Base-by-base conservation (phyloP, 1,140 invertebrate genomes). In the Aphaenogaster floridana region DNA sequence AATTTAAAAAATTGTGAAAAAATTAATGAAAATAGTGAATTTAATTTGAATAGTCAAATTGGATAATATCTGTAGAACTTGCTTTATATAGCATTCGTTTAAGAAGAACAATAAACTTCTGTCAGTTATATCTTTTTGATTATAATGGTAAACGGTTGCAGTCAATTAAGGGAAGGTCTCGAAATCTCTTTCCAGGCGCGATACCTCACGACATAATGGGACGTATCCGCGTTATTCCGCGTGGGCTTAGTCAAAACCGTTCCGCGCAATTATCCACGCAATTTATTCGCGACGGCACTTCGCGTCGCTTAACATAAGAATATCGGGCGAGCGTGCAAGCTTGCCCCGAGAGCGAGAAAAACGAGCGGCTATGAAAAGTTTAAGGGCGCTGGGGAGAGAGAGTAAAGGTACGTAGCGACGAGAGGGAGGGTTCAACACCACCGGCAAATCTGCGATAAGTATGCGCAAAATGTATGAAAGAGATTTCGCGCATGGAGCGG, bases 281-380 rank as follows among this genome's bases (percentile, higher is more conserved):
- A 74, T 84, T 84, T 84, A 84, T 84, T 76, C 80, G 69, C 42
- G 42, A 61, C 69, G 42, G 80, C 69, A 74, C 69, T 50, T 74
- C 80, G 69, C 80, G 80, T 74, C 80, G 80, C 69, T 84, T 76
- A 84, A 74, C 80, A 74, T 84, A 50, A 84, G 80, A 84, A 84
- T 84, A 74, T 74, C 54, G 54, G 45, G 39, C 78, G 66, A 78
- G 61, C 17, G 42, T 9, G 68, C 54, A 57, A 84, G 69, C 36
- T 59, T 9, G 21, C 17, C 17, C 21, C 28, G n/a, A 68, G n/a
- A 48, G 34, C 42, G 50, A 28, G 28, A 84, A 76, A 76, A 76
- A 84, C 54, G 69, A 84, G 80, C 8, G 69, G 57, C 80, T 84
- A 74, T 76, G 80, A 84, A 84, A 84, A 39, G 80, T 83, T 83